phyloP scores from a whole-genome alignment of 2,113 vertebrate species.

The Oreotrochilus melanogaster region DNA sequence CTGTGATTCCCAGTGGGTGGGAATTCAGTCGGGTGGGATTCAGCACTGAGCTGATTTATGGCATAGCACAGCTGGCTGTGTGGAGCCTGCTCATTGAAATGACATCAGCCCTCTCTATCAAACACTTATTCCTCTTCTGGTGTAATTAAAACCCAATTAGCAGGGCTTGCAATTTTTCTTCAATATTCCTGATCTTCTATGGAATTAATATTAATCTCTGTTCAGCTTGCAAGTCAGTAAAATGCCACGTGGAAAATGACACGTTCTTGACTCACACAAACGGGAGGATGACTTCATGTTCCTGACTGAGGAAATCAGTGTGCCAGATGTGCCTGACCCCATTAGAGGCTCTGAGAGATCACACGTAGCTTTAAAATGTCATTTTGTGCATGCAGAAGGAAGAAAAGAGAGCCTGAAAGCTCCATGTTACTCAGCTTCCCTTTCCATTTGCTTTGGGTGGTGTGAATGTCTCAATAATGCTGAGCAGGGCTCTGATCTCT shows the following conservation, averaged over 20 bases:
- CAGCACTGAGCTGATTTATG: not conserved
- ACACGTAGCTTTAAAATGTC: not conserved
- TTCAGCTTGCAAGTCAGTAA: not conserved
- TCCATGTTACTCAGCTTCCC: not conserved
- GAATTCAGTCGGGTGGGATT: fast-evolving
- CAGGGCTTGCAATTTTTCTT: not conserved
- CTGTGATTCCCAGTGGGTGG: no score
- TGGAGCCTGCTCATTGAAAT: not conserved
- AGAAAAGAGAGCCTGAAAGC: not conserved
- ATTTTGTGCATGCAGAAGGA: not conserved
- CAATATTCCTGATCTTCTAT: not conserved
- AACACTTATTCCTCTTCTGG: not conserved
- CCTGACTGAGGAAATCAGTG: not conserved
- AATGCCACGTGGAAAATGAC: constrained; percentile 21
- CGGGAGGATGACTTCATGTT: constrained; percentile 31
- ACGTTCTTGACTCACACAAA: not conserved
- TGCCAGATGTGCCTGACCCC: constrained; percentile 41
- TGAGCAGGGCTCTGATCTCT: constrained; percentile 14
- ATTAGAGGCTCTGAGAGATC: constrained; percentile 6
- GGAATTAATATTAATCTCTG: not conserved
- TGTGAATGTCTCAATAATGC: not conserved
- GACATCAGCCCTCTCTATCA: not conserved
- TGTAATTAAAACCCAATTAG: constrained; percentile 19
- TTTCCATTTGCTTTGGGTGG: not conserved
- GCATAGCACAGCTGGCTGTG: fast-evolving